A percentile compares a stretch with the other conserved stretches of the same genome.
These are phyloP conservation scores for Equus quagga DNA, from an alignment of 2,113 vertebrate genomes.

Conservation along the genomic window DNA sequence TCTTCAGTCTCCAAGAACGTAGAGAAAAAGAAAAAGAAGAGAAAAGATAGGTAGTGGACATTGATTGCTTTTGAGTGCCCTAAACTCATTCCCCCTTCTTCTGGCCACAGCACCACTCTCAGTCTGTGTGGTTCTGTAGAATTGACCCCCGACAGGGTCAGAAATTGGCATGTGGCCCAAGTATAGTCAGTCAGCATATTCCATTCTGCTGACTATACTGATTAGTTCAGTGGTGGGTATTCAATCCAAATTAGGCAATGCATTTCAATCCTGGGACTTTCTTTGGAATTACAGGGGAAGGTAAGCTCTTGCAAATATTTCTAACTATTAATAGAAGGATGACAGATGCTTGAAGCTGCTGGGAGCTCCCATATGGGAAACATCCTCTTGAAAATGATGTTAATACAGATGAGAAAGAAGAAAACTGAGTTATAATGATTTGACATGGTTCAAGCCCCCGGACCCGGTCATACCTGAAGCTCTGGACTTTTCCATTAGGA, in stretches of 20 bases:
- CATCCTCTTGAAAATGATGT: not conserved
- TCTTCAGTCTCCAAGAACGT: not conserved
- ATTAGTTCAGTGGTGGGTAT: not conserved
- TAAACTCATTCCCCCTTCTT: not conserved
- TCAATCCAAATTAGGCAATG: not conserved
- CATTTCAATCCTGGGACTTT: not conserved
- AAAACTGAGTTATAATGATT: not conserved
- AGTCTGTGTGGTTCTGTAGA: not conserved
- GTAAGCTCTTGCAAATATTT: not conserved
- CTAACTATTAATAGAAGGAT: not conserved
- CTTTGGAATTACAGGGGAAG: not conserved
- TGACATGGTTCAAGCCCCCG: not conserved
- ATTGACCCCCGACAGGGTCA: not conserved
- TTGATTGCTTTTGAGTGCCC: not conserved
- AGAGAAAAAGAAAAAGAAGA: not conserved
- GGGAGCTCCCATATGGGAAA: not conserved
- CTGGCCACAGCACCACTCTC: not conserved
- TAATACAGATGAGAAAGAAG: not conserved
- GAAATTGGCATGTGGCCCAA: not conserved
- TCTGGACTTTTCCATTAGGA: not conserved
- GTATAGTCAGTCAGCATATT: not conserved
- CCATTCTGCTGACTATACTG: not conserved
- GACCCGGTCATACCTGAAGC: not conserved
- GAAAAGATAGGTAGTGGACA: not conserved
- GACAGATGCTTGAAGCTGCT: not conserved